Conservation (phyloP, 2,888 invertebrate genomes). For the Nysson spinosus region DNA sequence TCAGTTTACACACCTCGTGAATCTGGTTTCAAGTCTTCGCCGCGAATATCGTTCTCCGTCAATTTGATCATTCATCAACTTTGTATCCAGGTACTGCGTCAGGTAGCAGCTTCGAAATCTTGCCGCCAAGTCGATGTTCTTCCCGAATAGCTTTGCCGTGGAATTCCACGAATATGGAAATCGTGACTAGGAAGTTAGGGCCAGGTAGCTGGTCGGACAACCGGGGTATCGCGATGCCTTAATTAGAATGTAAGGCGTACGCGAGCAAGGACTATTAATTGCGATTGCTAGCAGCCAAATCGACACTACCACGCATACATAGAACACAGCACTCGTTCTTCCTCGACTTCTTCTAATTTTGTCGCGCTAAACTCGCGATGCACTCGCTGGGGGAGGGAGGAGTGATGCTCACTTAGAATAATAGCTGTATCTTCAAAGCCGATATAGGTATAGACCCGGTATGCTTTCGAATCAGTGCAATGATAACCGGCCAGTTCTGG, state of each 20-base stretch:
- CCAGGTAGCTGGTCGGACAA: constrained; percentile 22
- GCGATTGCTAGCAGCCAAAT: constrained; percentile 26
- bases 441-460: background rate
- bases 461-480: background rate
- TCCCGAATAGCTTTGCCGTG: constrained; percentile 12
- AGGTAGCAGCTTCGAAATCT: background rate
- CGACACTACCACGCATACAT: background rate
- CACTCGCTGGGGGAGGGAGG: background rate
- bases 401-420: constrained; percentile 6
- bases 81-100: background rate
- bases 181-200: constrained; percentile 55
- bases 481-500: constrained; percentile 1
- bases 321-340: background rate
- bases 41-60: background rate
- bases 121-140: background rate
- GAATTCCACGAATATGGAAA: constrained; percentile 47
- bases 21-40: background rate
- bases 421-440: constrained; percentile 3
- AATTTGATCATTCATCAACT: constrained; percentile 18
- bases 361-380: constrained; percentile 7
- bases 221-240: constrained; percentile 46
- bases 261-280: constrained; percentile 58
- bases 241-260: constrained; percentile 66
- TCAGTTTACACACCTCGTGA: background rate
- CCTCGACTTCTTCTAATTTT: constrained; percentile 28